These are phyloP conservation scores for Microtus ochrogaster DNA, from an alignment of 2,113 vertebrate species.

Conservation along the genomic window DNA sequence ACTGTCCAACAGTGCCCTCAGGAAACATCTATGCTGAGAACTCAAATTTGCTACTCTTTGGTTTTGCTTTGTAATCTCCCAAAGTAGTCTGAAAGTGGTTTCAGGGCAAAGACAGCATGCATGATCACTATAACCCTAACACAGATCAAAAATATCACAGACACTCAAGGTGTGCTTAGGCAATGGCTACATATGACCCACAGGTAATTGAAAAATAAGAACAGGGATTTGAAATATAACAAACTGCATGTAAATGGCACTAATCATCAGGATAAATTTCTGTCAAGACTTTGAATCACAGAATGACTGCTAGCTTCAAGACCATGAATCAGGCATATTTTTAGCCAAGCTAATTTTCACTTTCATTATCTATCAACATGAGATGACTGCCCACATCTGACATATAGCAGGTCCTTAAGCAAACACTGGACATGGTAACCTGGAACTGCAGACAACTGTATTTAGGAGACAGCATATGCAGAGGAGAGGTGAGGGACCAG, in stretches of 20 bases:
- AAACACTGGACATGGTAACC: background rate
- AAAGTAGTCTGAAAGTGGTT: background rate
- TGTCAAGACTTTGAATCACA: background rate
- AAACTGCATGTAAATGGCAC: background rate
- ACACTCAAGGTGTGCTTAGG: background rate
- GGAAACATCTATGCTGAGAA: background rate
- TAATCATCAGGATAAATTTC: background rate
- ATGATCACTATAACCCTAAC: background rate
- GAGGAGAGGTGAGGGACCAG: background rate
- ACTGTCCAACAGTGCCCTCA: background rate
- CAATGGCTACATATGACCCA: background rate
- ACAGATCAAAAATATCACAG: background rate
- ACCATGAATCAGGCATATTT: background rate
- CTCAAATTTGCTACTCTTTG: background rate
- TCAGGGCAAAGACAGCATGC: background rate
- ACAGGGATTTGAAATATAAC: background rate
- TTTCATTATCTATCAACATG: constrained; percentile 23
- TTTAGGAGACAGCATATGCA: background rate
- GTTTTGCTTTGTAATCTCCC: background rate
- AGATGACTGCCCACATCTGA: background rate
- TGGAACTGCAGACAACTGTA: background rate
- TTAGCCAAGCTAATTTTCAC: constrained; percentile 9
- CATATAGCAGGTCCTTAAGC: background rate
- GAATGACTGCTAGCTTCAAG: background rate
- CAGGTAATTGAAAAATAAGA: background rate